Conservation (phyloP, 2,797 vertebrate genomes). For the Myoxocephalus aenaeus region DNA sequence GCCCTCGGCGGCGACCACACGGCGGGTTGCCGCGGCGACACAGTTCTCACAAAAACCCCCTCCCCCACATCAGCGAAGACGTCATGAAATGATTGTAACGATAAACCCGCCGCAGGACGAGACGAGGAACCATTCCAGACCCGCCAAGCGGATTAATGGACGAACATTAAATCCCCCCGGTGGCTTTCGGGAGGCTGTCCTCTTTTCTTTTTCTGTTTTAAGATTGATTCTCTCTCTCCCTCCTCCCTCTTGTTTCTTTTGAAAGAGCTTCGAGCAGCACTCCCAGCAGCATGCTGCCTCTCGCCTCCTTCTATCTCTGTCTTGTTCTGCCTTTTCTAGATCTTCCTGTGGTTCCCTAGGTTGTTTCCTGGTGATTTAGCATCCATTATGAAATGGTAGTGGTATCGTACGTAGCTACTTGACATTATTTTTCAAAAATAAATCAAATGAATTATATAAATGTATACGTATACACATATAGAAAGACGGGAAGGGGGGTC, state of each 20-base stretch:
- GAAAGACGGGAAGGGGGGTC: slow-evolving; percentile 58
- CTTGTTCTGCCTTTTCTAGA: slow-evolving; percentile 72
- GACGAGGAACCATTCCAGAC: slow-evolving; percentile 63
- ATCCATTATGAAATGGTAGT: slow-evolving; percentile 79
- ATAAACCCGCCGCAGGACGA: slow-evolving; percentile 55
- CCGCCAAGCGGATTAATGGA: slow-evolving; percentile 58
- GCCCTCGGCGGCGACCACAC: slow-evolving; percentile 64
- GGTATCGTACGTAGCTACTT: slow-evolving; percentile 83
- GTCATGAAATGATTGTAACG: slow-evolving; percentile 74
- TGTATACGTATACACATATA: slow-evolving; percentile 78
- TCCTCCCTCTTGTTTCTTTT: slow-evolving; percentile 38
- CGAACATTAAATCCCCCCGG: slow-evolving; percentile 36
- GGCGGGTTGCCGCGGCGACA: slow-evolving; percentile 63
- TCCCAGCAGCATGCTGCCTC: slow-evolving; percentile 75
- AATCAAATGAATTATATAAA: slow-evolving; percentile 80
- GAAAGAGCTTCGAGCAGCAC: slow-evolving; percentile 68
- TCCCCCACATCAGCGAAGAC: slow-evolving; percentile 57
- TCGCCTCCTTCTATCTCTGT: slow-evolving; percentile 56
- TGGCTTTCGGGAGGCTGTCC: slow-evolving; percentile 51
- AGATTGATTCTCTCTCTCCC: slow-evolving; percentile 17
- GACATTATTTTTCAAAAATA: slow-evolving; percentile 78
- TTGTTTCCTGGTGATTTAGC: slow-evolving; percentile 82
- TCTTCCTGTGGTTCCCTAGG: slow-evolving; percentile 81
- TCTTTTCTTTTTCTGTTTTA: slow-evolving; percentile 14
- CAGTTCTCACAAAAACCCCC: slow-evolving; percentile 28